Evolutionary conservation across 2,888 invertebrate species (phyloP), one percentile per base, ranked within the genome.

Genomic region (Colostygia pectinataria): DNA sequence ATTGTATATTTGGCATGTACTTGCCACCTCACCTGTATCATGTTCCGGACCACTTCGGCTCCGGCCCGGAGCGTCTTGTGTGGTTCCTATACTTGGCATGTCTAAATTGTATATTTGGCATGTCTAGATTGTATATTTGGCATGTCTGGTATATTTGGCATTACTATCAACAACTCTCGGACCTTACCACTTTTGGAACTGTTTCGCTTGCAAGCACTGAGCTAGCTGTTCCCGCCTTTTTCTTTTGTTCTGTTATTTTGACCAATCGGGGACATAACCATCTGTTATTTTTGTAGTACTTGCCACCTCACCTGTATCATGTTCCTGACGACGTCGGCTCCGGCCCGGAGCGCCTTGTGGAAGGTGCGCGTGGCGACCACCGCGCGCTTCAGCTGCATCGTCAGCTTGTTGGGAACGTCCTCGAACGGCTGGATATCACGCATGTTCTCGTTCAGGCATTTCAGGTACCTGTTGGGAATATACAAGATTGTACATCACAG

Each of bases 321-420:
- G 68, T 93, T 94, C 65, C 93, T 92, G 10, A 97, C 93, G 24
- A 97, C 94, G 43, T 97, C 96, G 1, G 95, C 93, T 0, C 97
- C 97, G 12, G 95, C 93, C 20, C 93, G 92, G 51, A 99, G 88
- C 0, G 98, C 96, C 77, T 98, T 97, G 58, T 97, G 96, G 83
- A 98, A 98, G 40, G 98, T 97, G 65, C 98, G 91, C 4, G 98
- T 98, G 10, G 99, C 98, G 18, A 98, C 96, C 89, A 99, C 98
- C 0, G 98, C 96, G 36, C 98, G 91, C 67, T 96, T 95, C 66
- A 99, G 93, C 83, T 98, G 98, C 52, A 95, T 93, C 6, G 96
- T 95, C 54, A 99, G 91, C 87, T 98, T 98, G 72, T 94, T 93
- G 1, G 98, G 98, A 31, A 98, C 96, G 79, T 98, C 98, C 14